Evolutionary conservation across 2,888 invertebrate species (phyloP), one percentile per base, ranked within the genome.

Genomic region (Cartodere bifasciata): DNA sequence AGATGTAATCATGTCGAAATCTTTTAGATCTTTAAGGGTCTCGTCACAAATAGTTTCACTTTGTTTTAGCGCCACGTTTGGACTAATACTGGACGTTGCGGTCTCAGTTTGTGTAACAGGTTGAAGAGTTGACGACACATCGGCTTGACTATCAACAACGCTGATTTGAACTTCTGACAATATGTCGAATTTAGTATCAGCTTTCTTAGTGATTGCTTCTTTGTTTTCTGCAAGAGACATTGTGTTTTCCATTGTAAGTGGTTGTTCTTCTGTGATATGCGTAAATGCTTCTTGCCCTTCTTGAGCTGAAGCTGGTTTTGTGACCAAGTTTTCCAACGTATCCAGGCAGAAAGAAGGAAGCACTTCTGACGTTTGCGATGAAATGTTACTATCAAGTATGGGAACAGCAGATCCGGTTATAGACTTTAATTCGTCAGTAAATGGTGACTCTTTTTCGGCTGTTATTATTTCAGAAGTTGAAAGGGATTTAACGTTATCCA

Each of bases 111-210:
- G 40, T n/a, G 32, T 40, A n/a, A 39, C 34, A 25, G 40, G 38
- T 25, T 48, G 47, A 23, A 45, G n/a, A 37, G 35, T 46, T 45
- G 23, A 47, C 52, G 59, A 67, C 66, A 48, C 52, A 58, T n/a
- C n/a, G 17, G 66, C 56, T 36, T 54, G 54, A 5, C 63, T 49
- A 27, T 64, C 40, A 2, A 67, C 48, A 56, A 73, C 70, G 10
- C 67, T 71, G 9, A 76, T 58, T 42, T 67, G 66, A 28, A 81
- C 40, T 39, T 71, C 55, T 55, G 70, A 65, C 48, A 58, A 64
- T 60, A 61, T 67, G 53, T 62, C 65, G 52, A 66, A 67, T 32
- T 50, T 65, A 24, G 64, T 46, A 25, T 66, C 55, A n/a, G 67
- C 66, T 11, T 43, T 58, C 46, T 73, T 75, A 25, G 53, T 59